phyloP scores from a whole-genome alignment of 2,113 vertebrate species.

The Syngnathoides biaculeatus region DNA sequence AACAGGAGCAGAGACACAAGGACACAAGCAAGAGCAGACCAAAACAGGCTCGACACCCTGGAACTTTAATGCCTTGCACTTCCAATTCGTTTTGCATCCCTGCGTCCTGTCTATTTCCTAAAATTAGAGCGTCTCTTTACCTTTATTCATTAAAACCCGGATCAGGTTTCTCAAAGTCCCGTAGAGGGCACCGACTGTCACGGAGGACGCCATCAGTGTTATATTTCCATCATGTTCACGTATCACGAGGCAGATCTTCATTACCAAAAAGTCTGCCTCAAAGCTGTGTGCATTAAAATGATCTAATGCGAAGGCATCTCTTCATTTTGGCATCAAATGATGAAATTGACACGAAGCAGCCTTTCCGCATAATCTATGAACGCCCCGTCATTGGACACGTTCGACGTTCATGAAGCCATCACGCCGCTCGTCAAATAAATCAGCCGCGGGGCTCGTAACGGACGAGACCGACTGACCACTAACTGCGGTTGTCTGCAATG shows the following conservation, averaged over 20 bases:
- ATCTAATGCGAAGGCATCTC: slow-evolving; percentile 8
- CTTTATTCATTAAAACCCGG: slow-evolving; percentile 14
- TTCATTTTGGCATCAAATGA: slow-evolving; percentile 26
- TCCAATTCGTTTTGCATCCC: background rate
- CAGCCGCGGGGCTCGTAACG: slow-evolving; percentile 9
- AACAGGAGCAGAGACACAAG: background rate
- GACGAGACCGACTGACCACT: slow-evolving; percentile 20
- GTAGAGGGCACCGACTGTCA: background rate
- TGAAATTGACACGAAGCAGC: slow-evolving; percentile 36
- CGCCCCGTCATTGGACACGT: slow-evolving; percentile 28
- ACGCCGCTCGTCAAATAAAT: slow-evolving; percentile 30
- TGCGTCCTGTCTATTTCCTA: background rate
- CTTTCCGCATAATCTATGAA: slow-evolving; percentile 23
- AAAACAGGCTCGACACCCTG: background rate
- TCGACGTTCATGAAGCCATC: slow-evolving; percentile 27
- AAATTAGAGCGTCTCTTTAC: background rate
- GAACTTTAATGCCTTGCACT: background rate
- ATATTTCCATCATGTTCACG: slow-evolving; percentile 16
- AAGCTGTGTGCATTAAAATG: slow-evolving; percentile 25
- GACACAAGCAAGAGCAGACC: background rate
- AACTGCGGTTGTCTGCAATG: slow-evolving; percentile 32
- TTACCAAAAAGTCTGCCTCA: slow-evolving; percentile 47
- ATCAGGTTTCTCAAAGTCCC: slow-evolving; percentile 11
- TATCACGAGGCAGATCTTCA: slow-evolving; percentile 24
- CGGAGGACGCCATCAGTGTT: slow-evolving; percentile 1